These are phyloP conservation scores for Netelia fuscicornis DNA, from an alignment of 2,888 invertebrate genomes.

Conservation along the genomic window DNA sequence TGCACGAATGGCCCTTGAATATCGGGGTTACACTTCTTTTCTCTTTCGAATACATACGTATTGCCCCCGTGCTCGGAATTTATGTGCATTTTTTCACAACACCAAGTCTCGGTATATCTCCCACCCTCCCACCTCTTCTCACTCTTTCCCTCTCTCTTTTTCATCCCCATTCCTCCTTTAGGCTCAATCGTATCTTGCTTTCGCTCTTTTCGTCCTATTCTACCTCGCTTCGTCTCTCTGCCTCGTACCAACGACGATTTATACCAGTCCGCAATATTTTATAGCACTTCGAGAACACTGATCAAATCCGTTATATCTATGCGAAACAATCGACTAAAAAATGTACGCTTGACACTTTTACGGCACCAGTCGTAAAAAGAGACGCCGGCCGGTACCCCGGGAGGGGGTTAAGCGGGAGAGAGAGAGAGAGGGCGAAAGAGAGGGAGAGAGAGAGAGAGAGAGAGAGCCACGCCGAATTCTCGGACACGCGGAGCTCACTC, in stretches of 20 bases:
- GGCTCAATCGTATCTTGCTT: not conserved
- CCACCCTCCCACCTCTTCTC: not conserved
- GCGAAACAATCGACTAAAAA: conserved; percentile 68
- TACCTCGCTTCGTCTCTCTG: conserved; percentile 52
- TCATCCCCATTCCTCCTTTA: conserved; percentile 56
- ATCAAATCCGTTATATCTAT: conserved; percentile 69
- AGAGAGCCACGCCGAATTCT: not conserved
- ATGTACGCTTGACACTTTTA: conserved; percentile 69
- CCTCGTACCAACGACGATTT: conserved; percentile 67
- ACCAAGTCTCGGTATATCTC: conserved; percentile 60
- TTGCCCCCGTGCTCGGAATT: conserved; percentile 23
- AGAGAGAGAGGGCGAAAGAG: no score
- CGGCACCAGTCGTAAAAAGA: conserved; percentile 64
- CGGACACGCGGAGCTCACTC: conserved; percentile 50
- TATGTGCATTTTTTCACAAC: conserved; percentile 31
- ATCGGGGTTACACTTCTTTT: conserved; percentile 1
- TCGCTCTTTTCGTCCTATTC: conserved; percentile 12
- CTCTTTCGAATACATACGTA: conserved; percentile 21
- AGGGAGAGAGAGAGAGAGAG: no score
- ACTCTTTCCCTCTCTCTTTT: conserved; percentile 29
- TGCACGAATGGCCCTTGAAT: not conserved
- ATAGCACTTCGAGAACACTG: conserved; percentile 64
- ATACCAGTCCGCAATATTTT: conserved; percentile 64
- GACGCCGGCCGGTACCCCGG: conserved; percentile 23
- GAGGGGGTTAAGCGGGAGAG: no score